Conservation (phyloP, 2,113 vertebrate species). For the Pterocles orientalis region DNA sequence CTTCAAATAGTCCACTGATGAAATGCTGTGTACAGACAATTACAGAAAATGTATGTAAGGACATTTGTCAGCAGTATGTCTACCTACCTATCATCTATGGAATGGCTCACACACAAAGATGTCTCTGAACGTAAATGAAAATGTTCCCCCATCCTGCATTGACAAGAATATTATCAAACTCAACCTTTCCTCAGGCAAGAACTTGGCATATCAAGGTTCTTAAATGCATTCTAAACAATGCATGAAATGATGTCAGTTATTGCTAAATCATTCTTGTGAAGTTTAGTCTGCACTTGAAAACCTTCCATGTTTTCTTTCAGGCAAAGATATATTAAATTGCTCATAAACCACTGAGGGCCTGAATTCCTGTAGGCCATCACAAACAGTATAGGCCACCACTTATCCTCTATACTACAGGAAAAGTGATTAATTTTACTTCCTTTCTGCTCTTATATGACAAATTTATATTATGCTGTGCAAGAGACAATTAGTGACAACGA, state of each 20-base stretch:
- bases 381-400: background rate
- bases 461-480: background rate
- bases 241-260: conserved; percentile 30
- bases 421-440: background rate
- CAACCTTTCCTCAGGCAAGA: conserved; percentile 60
- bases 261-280: conserved; percentile 23
- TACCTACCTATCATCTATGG: conserved; percentile 11
- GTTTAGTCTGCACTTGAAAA: conserved; percentile 35
- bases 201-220: conserved; percentile 63
- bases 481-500: background rate
- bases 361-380: background rate
- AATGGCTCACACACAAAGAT: conserved; percentile 10
- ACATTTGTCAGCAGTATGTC: conserved; percentile 19
- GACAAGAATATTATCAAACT: conserved; percentile 47
- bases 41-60: conserved; percentile 4
- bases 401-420: background rate
- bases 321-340: conserved; percentile 19
- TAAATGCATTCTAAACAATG: conserved; percentile 21
- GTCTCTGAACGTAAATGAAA: conserved; percentile 50
- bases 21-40: background rate
- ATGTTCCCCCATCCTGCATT: background rate
- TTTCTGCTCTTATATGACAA: background rate
- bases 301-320: conserved; percentile 42
- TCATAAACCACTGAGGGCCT: background rate
- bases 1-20: background rate